Base-by-base conservation (phyloP, 2,113 vertebrate genomes). In the Alaudala cheleensis region DNA sequence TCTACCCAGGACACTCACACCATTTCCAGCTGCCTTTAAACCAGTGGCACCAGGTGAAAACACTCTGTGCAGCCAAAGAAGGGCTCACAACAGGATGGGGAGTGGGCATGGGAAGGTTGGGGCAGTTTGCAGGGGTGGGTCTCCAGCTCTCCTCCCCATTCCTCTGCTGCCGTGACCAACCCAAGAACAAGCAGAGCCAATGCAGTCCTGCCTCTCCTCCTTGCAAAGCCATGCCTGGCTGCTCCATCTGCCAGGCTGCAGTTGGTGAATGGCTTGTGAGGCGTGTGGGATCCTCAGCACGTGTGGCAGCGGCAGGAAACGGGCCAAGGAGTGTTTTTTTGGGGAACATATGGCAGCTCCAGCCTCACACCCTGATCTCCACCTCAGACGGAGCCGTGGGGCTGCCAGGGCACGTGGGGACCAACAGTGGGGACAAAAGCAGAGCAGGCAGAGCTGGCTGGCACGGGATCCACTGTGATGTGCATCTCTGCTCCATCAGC, bases 221-320 rank as follows among this genome's bases (percentile, higher is more conserved):
- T 76, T 76, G 81, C 81, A 71, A 13, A 67, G 10, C 70, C 15
- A 1, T 66, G 81, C 89, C 83, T 1, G 0, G 88, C 91, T 95
- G 70, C 70, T 93, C 96, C 96, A 95, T 97, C 95, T 97, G 95
- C 89, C 5, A 8, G 94, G 73, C 89, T 97, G 93, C 95, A 96
- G 81, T 87, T 87, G 89, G 91, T 45, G 77, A 95, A 28, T 11
- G 73, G 57, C 77, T 89, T 89, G 94, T 0, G 37, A 95, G 84
- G 78, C 89, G 47, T 87, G 94, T 96, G 96, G 91, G 89, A 93
- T 95, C 91, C 78, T 71, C 40, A 61, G 89, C 89, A 89, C 54
- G 53, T 91, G 95, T 76, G 89, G 53, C 87, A 92, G 93, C 0
- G 26, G 71, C 79, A 90, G 81, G 79, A 72, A 81, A 79, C 1